Conservation (phyloP, 2,888 invertebrate species). For the Dyspetes luteomarginatus region DNA sequence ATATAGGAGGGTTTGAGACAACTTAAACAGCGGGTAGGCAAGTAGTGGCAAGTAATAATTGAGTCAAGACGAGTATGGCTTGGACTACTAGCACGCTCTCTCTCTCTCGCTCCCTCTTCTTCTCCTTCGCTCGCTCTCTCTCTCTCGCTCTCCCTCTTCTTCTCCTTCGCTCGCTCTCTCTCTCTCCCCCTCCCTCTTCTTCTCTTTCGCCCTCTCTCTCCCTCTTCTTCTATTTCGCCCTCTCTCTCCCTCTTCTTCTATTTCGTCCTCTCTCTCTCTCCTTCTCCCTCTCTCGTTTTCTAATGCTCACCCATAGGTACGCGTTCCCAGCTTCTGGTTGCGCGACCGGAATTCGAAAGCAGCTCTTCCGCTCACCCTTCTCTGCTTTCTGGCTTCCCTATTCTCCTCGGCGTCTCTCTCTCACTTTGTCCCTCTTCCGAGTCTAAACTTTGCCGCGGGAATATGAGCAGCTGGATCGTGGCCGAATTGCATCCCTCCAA, state of each 20-base stretch:
- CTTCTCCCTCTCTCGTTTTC: neutral
- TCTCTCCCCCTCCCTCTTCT: neutral
- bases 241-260: neutral
- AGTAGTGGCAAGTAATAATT: slow-evolving; percentile 79
- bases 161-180: neutral
- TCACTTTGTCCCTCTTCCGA: slow-evolving; percentile 28
- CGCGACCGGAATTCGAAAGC: slow-evolving; percentile 77
- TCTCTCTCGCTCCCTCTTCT: neutral
- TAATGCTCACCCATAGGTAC: slow-evolving; percentile 24
- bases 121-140: neutral
- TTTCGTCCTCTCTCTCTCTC: slow-evolving; percentile 4
- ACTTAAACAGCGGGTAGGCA: slow-evolving; percentile 78
- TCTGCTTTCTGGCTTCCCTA: neutral
- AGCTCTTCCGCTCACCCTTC: slow-evolving; percentile 56
- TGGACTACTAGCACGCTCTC: slow-evolving; percentile 53
- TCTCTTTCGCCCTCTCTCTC: neutral
- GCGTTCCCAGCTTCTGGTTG: slow-evolving; percentile 61
- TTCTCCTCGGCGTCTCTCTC: slow-evolving; percentile 22
- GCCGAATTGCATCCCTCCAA: slow-evolving; percentile 64
- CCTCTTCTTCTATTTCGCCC: slow-evolving; percentile 27
- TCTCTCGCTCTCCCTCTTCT: neutral
- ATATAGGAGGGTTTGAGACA: slow-evolving; percentile 61
- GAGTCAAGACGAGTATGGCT: slow-evolving; percentile 76
- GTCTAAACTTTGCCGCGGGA: slow-evolving; percentile 62
- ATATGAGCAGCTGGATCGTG: slow-evolving; percentile 67